These are phyloP conservation scores for Trematomus bernacchii DNA, from an alignment of 2,797 vertebrate genomes.

Conservation along the genomic window DNA sequence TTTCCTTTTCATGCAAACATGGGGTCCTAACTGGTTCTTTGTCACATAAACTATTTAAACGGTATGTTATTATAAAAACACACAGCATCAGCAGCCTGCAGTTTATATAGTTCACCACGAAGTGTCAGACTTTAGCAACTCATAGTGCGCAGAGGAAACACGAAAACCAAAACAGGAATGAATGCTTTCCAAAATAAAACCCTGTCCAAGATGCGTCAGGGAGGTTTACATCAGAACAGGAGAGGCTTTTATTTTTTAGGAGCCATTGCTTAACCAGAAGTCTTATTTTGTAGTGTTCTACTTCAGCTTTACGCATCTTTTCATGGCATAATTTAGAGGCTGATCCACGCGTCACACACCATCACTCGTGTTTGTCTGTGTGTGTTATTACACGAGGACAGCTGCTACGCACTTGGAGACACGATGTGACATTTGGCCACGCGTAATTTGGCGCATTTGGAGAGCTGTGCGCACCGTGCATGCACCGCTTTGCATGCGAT, in stretches of 20 bases:
- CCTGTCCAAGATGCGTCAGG: background rate
- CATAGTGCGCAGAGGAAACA: slow-evolving; percentile 58
- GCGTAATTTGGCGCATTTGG: slow-evolving; percentile 55
- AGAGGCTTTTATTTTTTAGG: slow-evolving; percentile 37
- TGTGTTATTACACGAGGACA: slow-evolving; percentile 21
- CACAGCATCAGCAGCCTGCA: background rate
- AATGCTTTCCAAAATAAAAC: slow-evolving; percentile 47
- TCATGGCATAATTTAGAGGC: slow-evolving; percentile 26
- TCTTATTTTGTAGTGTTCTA: no score
- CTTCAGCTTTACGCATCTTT: slow-evolving; percentile 21
- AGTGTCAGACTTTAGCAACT: slow-evolving; percentile 21
- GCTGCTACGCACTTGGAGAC: slow-evolving; percentile 26
- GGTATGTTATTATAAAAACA: background rate
- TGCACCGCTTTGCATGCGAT: slow-evolving; percentile 4
- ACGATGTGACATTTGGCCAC: slow-evolving; percentile 42
- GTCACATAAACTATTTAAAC: background rate
- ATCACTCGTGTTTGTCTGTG: slow-evolving; percentile 25
- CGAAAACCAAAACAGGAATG: rapidly evolving
- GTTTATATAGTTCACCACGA: slow-evolving; percentile 14
- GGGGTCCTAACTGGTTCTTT: background rate
- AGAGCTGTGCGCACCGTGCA: slow-evolving; percentile 5
- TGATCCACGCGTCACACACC: slow-evolving; percentile 58
- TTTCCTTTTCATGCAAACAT: background rate
- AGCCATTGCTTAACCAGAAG: background rate
- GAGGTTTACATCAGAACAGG: background rate